Percentiles rank a stretch among this genome's conserved stretches.
phyloP scores from a whole-genome alignment of 1,140 invertebrate species.

The Diplogasteroides magnus region DNA sequence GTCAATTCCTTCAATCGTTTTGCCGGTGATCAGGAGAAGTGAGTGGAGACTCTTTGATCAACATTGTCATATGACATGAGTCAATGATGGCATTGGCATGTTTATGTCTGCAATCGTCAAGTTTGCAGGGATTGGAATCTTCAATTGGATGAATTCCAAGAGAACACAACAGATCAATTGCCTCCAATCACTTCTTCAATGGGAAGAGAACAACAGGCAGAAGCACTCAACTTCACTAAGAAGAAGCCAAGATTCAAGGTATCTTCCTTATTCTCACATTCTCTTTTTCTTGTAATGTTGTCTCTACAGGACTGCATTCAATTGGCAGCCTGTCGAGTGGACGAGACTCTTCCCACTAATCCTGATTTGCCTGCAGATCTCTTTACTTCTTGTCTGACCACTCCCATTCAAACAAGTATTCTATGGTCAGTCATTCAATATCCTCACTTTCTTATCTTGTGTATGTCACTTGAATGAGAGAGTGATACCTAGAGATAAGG shows the following conservation, averaged over 20 bases:
- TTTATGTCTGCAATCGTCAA: no score
- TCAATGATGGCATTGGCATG: no score
- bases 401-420: slow-evolving; percentile 91
- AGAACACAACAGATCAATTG: neutral
- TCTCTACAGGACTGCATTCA: slow-evolving; percentile 84
- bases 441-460: no score
- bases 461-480: no score
- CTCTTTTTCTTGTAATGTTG: neutral
- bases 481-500: no score
- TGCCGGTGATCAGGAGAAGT: slow-evolving; percentile 41
- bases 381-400: slow-evolving; percentile 94
- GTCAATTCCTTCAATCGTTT: slow-evolving; percentile 48
- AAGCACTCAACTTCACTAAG: neutral
- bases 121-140: neutral
- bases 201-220: neutral
- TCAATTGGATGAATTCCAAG: neutral
- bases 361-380: slow-evolving; percentile 95
- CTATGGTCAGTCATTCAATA: slow-evolving; percentile 68
- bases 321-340: slow-evolving; percentile 82
- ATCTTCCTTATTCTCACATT: no score
- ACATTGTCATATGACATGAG: no score
- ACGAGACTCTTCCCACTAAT: slow-evolving; percentile 91
- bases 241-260: slow-evolving; percentile 9
- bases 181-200: neutral
- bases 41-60: no score